Conservation (phyloP, 2,888 invertebrate genomes). For the Hypomecis punctinalis region DNA sequence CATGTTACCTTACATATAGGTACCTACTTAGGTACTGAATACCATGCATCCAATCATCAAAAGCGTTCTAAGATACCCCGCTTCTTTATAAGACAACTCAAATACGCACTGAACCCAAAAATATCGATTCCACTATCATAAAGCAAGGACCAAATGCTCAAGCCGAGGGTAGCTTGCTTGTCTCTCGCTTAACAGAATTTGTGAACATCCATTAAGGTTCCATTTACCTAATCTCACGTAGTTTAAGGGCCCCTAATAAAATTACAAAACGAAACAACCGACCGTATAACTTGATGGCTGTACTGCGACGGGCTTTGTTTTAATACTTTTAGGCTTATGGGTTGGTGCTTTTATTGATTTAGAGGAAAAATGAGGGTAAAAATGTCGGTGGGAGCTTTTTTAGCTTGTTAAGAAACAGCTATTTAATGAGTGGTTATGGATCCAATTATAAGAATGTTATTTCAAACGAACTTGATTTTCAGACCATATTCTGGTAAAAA, state of each 20-base stretch:
- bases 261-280: slow-evolving; percentile 52
- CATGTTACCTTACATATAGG: too few species aligned
- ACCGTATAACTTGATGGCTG: slow-evolving; percentile 40
- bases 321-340: slow-evolving; percentile 25
- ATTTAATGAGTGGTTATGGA: too few species aligned
- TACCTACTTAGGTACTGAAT: too few species aligned
- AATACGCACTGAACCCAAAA: slow-evolving; percentile 5
- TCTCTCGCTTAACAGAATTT: slow-evolving; percentile 53
- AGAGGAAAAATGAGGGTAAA: slow-evolving; percentile 13
- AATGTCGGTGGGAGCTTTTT: background rate
- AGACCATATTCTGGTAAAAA: too few species aligned
- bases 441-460: too few species aligned
- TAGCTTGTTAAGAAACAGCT: too few species aligned
- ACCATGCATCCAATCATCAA: too few species aligned
- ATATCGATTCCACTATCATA: slow-evolving; percentile 7
- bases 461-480: too few species aligned
- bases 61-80: background rate
- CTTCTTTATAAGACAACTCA: too few species aligned
- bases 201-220: slow-evolving; percentile 61
- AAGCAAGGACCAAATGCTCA: slow-evolving; percentile 14
- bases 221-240: slow-evolving; percentile 62
- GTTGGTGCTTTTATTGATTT: slow-evolving; percentile 24
- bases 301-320: slow-evolving; percentile 28
- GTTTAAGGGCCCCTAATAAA: slow-evolving; percentile 56
- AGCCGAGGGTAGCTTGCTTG: slow-evolving; percentile 19